Conservation (phyloP, 1,140 invertebrate species). For the Drosophila ogumai region DNA sequence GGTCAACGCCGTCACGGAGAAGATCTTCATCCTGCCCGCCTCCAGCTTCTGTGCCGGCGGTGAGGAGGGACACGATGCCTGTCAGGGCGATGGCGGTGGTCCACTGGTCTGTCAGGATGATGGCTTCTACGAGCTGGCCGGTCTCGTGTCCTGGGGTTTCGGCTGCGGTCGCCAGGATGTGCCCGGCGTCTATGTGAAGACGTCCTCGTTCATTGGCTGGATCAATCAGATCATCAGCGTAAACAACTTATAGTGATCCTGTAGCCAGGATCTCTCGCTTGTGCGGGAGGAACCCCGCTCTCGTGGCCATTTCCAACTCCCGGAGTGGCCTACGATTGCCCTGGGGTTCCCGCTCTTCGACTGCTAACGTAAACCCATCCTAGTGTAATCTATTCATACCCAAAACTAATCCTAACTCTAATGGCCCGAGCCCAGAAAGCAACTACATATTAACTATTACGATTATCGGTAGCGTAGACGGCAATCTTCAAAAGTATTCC, state of each 20-base stretch:
- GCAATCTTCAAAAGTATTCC: conserved; percentile 74
- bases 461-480: conserved; percentile 54
- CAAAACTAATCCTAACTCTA: conserved; percentile 58
- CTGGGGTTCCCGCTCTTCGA: conserved; percentile 56
- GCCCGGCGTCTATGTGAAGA: conserved; percentile 97
- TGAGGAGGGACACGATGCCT: conserved; percentile 96
- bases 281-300: conserved; percentile 59
- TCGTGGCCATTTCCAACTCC: conserved; percentile 51
- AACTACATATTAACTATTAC: conserved; percentile 49
- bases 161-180: conserved; percentile 95
- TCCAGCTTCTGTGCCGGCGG: conserved; percentile 97
- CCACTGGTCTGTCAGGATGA: conserved; percentile 96
- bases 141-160: conserved; percentile 94
- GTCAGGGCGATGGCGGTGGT: conserved; percentile 97
- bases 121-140: conserved; percentile 95
- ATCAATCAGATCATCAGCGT: conserved; percentile 98
- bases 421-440: conserved; percentile 8
- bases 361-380: conserved; percentile 74
- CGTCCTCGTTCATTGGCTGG: conserved; percentile 97
- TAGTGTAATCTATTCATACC: conserved; percentile 79
- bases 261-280: conserved; percentile 3
- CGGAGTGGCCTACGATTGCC: conserved; percentile 51
- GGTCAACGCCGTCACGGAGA: conserved; percentile 96
- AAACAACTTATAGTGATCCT: conserved; percentile 91
- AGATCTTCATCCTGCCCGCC: conserved; percentile 96